phyloP scores from a whole-genome alignment of 30 jellyfish, hydroid and myxozoan species.

The Morbakka virulenta region DNA sequence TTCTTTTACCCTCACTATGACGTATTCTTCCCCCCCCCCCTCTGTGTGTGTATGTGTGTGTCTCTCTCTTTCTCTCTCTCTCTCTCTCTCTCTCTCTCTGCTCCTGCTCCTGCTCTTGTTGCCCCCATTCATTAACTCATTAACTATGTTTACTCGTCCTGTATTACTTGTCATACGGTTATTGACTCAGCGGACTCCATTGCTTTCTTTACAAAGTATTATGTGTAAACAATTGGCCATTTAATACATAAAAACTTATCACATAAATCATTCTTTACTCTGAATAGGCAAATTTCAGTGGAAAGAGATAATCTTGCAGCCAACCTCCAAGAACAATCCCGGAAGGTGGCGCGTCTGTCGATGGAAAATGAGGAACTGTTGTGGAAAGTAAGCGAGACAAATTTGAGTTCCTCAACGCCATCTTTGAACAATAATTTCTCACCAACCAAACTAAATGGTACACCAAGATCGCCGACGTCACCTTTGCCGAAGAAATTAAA shows the following conservation, averaged over 20 bases:
- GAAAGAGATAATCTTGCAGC: constrained; percentile 87
- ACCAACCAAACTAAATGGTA: constrained; percentile 50
- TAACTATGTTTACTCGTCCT: no score
- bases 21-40: neutral
- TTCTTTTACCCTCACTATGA: neutral
- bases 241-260: no score
- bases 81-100: no score
- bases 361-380: constrained; percentile 96
- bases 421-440: constrained; percentile 40
- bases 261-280: neutral
- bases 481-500: constrained; percentile 38
- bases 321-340: constrained; percentile 63
- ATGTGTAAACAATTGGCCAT: no score
- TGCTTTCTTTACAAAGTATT: no score
- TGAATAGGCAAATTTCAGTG: constrained; percentile 79
- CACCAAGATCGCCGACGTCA: constrained; percentile 62
- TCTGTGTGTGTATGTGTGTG: neutral
- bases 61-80: no score
- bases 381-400: constrained; percentile 81
- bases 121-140: no score
- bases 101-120: no score
- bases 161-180: no score
- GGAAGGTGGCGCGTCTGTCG: constrained; percentile 82
- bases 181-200: no score
- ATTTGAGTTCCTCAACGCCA: constrained; percentile 61